A percentile compares a stretch with the other conserved stretches of the same genome.
Conservation (phyloP, 35 echinoderm and acorn worm genomes). For the Apostichopus japonicus region DNA sequence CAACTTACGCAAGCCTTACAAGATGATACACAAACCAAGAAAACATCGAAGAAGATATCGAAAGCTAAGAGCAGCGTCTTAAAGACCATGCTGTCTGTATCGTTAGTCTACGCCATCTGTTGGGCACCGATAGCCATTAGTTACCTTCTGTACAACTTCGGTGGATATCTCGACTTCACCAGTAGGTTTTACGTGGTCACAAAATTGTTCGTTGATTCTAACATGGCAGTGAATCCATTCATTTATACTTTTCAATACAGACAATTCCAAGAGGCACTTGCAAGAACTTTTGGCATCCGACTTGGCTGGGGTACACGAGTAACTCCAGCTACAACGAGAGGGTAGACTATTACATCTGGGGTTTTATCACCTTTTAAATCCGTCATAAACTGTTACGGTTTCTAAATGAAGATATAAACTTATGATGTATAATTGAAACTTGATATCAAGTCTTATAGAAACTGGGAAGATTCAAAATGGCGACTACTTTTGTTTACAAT, state of each 20-base stretch:
- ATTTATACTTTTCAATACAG: constrained; percentile 92
- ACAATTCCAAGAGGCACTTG: constrained; percentile 81
- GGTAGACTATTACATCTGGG: no score
- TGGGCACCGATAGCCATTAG: constrained; percentile 86
- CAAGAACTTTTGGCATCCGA: constrained; percentile 46
- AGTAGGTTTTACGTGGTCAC: constrained; percentile 68
- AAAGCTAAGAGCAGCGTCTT: constrained; percentile 73
- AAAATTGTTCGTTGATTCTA: constrained; percentile 77
- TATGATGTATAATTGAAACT: no score
- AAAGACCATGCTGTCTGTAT: constrained; percentile 81
- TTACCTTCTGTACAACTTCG: constrained; percentile 82
- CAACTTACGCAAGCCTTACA: neutral
- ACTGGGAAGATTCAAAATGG: no score
- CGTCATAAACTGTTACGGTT: no score
- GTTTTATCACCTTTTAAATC: no score
- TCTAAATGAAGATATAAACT: no score
- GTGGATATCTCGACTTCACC: constrained; percentile 69
- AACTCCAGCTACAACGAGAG: neutral
- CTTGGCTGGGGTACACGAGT: constrained; percentile 29
- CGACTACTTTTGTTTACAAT: no score
- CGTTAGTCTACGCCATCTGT: constrained; percentile 74
- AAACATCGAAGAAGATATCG: neutral
- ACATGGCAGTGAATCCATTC: constrained; percentile 89
- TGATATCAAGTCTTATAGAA: no score
- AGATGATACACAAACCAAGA: neutral